Evolutionary conservation across 2,113 vertebrate species (phyloP).

Genomic region (Ceyx margarethae): DNA sequence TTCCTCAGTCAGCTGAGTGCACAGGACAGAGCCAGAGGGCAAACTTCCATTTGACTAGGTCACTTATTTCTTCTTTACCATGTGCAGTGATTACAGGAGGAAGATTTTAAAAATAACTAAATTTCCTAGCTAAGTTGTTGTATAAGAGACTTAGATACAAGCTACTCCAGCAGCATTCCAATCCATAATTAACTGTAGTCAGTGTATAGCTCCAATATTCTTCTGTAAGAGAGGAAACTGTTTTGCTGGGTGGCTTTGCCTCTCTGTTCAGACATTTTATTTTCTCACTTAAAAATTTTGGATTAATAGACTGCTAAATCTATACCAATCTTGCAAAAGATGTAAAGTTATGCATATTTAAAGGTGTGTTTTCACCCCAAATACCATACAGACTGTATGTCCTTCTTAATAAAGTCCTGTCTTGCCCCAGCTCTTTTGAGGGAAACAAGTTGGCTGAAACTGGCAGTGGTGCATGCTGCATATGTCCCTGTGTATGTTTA

Average conservation of each 20-base stretch:
- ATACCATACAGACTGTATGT: background rate
- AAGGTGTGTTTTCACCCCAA: background rate
- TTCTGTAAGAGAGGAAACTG: background rate
- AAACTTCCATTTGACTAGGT: constrained; percentile 6
- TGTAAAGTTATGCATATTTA: background rate
- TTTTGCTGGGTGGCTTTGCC: background rate
- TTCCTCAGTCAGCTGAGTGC: constrained; percentile 6
- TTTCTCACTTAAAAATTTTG: background rate
- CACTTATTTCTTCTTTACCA: constrained; percentile 5
- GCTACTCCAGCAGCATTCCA: background rate
- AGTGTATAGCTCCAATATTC: background rate
- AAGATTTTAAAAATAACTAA: background rate
- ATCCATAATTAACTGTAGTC: background rate
- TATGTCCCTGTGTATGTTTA: background rate
- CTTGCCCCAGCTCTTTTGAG: background rate
- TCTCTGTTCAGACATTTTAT: background rate
- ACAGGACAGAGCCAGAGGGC: constrained; percentile 4
- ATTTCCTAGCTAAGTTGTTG: background rate
- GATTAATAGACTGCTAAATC: background rate
- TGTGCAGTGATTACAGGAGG: background rate
- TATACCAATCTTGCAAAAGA: background rate
- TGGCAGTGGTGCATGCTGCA: background rate
- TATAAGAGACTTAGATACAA: background rate
- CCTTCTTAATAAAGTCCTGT: background rate
- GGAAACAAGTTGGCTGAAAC: background rate